A percentile compares a stretch with the other conserved stretches of the same genome.
Conservation (phyloP, 1,140 invertebrate species). For the Halesus radiatus region DNA sequence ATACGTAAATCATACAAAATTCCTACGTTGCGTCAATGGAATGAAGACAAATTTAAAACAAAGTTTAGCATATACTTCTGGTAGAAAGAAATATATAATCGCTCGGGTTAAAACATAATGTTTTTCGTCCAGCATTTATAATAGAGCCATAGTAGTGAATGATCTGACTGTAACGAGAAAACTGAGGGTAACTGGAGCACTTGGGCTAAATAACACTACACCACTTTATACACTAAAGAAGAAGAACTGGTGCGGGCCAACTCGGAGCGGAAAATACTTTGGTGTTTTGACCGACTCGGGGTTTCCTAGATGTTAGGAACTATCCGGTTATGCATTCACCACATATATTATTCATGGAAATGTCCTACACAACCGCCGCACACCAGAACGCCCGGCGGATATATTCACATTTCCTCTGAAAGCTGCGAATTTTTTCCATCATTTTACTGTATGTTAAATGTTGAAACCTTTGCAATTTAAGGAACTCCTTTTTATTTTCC, state of each 20-base stretch:
- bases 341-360: conserved; percentile 55
- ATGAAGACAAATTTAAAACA: no score
- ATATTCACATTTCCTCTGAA: conserved; percentile 32
- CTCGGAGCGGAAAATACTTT: conserved; percentile 14
- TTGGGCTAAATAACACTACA: background rate
- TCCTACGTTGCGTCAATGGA: no score
- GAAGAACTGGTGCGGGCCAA: background rate
- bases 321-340: conserved; percentile 48
- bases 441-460: background rate
- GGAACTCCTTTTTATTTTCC: background rate
- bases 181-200: no score
- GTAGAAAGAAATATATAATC: no score
- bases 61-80: no score
- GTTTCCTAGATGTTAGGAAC: conserved; percentile 16
- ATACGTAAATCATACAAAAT: no score
- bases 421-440: background rate
- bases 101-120: no score
- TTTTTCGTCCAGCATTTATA: no score
- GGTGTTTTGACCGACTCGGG: background rate
- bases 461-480: background rate
- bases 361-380: conserved; percentile 36
- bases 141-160: no score
- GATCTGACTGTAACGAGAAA: no score
- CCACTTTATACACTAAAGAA: conserved; percentile 22
- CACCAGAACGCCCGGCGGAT: conserved; percentile 26